Base-by-base conservation (phyloP, 1,140 invertebrate species). In the Temnothorax curvispinosus region DNA sequence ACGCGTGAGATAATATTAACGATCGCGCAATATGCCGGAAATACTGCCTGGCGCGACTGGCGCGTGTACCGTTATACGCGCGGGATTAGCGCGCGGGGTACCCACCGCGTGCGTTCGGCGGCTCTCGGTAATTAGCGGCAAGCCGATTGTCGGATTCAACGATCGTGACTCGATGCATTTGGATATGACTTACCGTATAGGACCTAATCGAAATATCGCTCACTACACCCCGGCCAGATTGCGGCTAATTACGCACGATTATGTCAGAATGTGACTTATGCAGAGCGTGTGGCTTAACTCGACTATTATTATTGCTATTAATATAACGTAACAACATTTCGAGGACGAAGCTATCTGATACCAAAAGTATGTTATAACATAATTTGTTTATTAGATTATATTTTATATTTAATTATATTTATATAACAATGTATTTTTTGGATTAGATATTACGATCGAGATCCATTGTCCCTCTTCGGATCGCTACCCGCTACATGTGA, bases 1-100 rank as follows among this genome's bases (percentile, higher is more conserved):
- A 75, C 56, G 54, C 80, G 80, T 84, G 80, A 84, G 80, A 84
- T 84, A 84, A 84, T 84, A 74, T 84, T 84, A 84, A 84, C 80
- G 80, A 84, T 84, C 69, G 80, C 54, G 80, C 80, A 81, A 81
- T 69, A 69, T 84, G 80, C 80, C 80, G 80, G 80, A 84, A 84
- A 84, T 75, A 84, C 54, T 65, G 32, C 8, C 64, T 67, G 38
- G 64, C 41, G 56, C 80, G 67, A 74, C 80, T 58, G 41, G 54
- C 80, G 69, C 27, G 6, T 35, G 80, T 84, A 84, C 80, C 80
- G 80, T 84, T 84, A 84, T 41, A 69, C 54, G 69, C 27, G 18
- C 27, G 58, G 58, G 80, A 84, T 84, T 84, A 84, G 41, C 41
- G 27, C 78, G 44, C 60, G 64, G 35, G 77, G 67, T 50, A 27